Evolutionary conservation across 2,113 vertebrate species (phyloP).

Genomic region (Planiliza haematocheilus): DNA sequence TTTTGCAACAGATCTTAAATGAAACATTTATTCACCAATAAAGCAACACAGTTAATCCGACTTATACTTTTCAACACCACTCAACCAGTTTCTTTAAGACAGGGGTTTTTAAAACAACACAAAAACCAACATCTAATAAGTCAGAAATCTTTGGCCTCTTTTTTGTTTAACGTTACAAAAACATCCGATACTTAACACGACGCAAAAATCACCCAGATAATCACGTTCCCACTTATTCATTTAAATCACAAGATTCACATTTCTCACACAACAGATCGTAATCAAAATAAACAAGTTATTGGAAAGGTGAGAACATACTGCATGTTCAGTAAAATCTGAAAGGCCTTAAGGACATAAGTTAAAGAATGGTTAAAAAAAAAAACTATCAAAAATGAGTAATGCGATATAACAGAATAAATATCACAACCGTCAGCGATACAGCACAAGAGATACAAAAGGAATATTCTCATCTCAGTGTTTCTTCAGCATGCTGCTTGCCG

Average conservation of each 20-base stretch:
- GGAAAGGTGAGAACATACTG: background rate
- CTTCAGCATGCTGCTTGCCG: conserved; percentile 3
- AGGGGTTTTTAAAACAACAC: background rate
- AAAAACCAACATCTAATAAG: background rate
- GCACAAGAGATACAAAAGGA: background rate
- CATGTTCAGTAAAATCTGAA: conserved; percentile 45
- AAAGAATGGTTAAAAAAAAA: conserved; percentile 9
- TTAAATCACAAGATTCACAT: conserved; percentile 1
- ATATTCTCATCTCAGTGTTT: conserved; percentile 23
- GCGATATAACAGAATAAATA: conserved; percentile 39
- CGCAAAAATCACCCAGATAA: background rate
- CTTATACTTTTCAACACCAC: conserved; percentile 12
- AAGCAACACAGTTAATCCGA: conserved; percentile 7
- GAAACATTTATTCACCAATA: conserved; percentile 45
- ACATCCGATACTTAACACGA: background rate
- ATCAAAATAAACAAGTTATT: background rate
- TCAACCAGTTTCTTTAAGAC: conserved; percentile 1
- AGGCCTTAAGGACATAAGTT: conserved; percentile 16
- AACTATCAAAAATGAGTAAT: conserved; percentile 7
- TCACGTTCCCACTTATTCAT: background rate
- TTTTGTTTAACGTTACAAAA: conserved; percentile 26
- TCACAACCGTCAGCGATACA: conserved; percentile 20
- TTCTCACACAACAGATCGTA: conserved; percentile 10
- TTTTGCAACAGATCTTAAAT: conserved; percentile 16
- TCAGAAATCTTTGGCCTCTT: conserved; percentile 7